Conservation (phyloP, 2,113 vertebrate genomes). For the Philantomba maxwellii region DNA sequence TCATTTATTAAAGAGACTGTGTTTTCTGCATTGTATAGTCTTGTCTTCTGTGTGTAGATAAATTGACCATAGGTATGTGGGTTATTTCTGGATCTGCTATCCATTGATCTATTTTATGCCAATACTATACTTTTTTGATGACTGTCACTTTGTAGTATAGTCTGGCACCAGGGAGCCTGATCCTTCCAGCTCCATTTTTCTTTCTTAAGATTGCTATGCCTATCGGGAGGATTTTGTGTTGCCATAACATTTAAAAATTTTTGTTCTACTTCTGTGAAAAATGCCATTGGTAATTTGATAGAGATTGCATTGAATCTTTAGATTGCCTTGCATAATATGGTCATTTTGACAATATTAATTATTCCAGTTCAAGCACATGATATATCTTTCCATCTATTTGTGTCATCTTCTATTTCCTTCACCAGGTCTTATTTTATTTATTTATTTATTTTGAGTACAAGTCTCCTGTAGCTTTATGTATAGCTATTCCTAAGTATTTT, state of each 20-base stretch:
- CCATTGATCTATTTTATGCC: background rate
- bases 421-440: background rate
- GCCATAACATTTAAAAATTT: background rate
- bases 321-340: background rate
- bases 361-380: background rate
- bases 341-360: background rate
- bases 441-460: background rate
- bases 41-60: background rate
- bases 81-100: background rate
- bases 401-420: background rate
- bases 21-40: background rate
- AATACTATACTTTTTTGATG: background rate
- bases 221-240: background rate
- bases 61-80: background rate
- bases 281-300: background rate
- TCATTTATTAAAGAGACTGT: background rate
- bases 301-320: background rate
- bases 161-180: background rate
- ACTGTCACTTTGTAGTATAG: background rate
- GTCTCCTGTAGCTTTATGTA: background rate
- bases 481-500: background rate
- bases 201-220: background rate
- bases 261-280: background rate
- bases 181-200: background rate
- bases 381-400: background rate